A percentile compares a stretch with the other conserved stretches of the same genome.
Evolutionary conservation across 2,113 vertebrate genomes (phyloP).

Genomic region (Pardalotus punctatus): DNA sequence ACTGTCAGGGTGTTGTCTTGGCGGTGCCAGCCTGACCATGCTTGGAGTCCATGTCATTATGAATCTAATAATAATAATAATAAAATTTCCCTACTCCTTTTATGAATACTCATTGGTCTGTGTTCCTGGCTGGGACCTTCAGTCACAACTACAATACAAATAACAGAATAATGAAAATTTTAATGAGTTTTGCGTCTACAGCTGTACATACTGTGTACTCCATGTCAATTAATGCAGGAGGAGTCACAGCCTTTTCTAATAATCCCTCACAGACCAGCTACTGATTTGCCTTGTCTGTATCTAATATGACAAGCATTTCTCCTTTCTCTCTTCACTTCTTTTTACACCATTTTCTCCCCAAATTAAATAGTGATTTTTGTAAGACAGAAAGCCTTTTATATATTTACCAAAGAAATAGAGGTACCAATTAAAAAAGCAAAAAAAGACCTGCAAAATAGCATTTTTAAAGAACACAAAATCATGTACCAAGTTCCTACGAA

Average conservation of each 20-base stretch:
- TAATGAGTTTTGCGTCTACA: not conserved
- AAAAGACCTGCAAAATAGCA: not conserved
- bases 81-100: not conserved
- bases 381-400: not conserved
- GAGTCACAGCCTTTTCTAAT: not conserved
- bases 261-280: not conserved
- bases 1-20: not conserved
- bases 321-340: not conserved
- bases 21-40: constrained; percentile 8
- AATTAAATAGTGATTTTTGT: not conserved
- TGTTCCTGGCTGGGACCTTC: not conserved
- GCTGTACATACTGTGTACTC: not conserved
- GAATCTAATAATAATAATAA: constrained; percentile 19
- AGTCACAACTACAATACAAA: not conserved
- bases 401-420: not conserved
- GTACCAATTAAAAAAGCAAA: not conserved
- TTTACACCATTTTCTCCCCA: not conserved
- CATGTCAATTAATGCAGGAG: not conserved
- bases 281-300: not conserved
- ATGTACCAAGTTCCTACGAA: not conserved
- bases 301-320: not conserved
- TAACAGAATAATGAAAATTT: constrained; percentile 3
- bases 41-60: not conserved
- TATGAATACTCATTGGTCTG: not conserved
- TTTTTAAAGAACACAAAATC: not conserved